Base-by-base conservation (phyloP, 2,888 invertebrate species). In the Bellardia bayeri region DNA sequence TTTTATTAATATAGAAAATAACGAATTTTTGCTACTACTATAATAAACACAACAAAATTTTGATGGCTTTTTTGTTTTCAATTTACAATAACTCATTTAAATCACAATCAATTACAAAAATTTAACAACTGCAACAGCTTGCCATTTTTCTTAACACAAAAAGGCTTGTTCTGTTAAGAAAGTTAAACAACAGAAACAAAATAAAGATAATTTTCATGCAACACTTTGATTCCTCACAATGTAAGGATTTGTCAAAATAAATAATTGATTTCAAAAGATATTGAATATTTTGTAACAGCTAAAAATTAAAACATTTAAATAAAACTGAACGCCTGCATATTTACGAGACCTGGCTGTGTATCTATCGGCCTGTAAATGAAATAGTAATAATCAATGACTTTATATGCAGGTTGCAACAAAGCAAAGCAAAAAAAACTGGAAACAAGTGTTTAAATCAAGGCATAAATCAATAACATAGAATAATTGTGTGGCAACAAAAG, bases 291-390 rank as follows among this genome's bases (percentile, higher is more conserved):
- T 74, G 69, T 69, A 23, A 23, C 69, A 63, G 45, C 40, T 6
- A 51, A 54, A 61, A 51, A 68, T 64, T 8, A 23, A 64, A 58
- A 74, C n/a, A 82, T 64, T 71, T 40, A 40, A 76, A 16, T 74
- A 23, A 79, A 13, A 69, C 4, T 66, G 82, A 80, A 86, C 86
- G 83, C 86, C 86, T 86, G 86, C 82, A 71, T 8, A 45, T 79
- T 68, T 45, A 13, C 33, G 75, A 75, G 30, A 13, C n/a, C 30
- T 63, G 23, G 69, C 3, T 40, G 40, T 42, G 42, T 64, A 54
- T 54, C 63, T 64, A 64, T 72, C 56, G 54, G 61, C 8, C 64
- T 64, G 64, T 40, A 42, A 42, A 5, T 74, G 49, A 74, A 49
- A 51, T 45, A 30, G 23, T 75, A 75, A 49, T 74, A 80, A 83